Evolutionary conservation across 2,113 vertebrate genomes (phyloP).

Genomic region (Megaleporinus macrocephalus): DNA sequence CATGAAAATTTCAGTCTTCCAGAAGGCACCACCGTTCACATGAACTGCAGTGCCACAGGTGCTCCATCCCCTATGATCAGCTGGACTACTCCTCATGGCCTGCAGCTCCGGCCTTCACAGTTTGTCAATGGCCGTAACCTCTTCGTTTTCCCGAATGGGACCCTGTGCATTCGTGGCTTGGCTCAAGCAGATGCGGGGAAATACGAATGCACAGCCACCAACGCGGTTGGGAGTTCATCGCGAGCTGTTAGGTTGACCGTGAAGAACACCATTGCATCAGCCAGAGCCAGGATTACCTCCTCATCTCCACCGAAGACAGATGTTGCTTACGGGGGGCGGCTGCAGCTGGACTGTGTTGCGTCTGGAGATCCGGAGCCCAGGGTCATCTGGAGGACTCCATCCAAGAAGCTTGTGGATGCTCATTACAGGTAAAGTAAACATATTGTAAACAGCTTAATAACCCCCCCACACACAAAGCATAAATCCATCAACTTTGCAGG

Average conservation of each 20-base stretch:
- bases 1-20: constrained; percentile 79
- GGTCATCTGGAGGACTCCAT: constrained; percentile 90
- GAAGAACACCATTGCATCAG: constrained; percentile 59
- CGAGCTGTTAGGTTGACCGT: constrained; percentile 77
- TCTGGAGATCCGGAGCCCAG: constrained; percentile 86
- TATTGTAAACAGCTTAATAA: neutral
- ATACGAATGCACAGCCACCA: constrained; percentile 86
- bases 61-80: constrained; percentile 78
- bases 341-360: constrained; percentile 85
- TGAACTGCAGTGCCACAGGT: constrained; percentile 85
- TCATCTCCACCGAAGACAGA: constrained; percentile 82
- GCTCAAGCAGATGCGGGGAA: constrained; percentile 75
- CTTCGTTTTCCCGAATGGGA: constrained; percentile 90
- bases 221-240: constrained; percentile 77
- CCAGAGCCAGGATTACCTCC: constrained; percentile 82
- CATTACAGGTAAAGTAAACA: constrained; percentile 83
- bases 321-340: constrained; percentile 80
- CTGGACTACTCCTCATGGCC: constrained; percentile 83
- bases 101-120: constrained; percentile 81
- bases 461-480: neutral
- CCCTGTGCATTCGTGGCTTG: constrained; percentile 80
- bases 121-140: constrained; percentile 76
- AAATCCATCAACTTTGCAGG: neutral
- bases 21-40: constrained; percentile 75
- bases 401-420: constrained; percentile 85